Conservation (phyloP, 1,140 invertebrate genomes). For the Drosophila bifasciata region DNA sequence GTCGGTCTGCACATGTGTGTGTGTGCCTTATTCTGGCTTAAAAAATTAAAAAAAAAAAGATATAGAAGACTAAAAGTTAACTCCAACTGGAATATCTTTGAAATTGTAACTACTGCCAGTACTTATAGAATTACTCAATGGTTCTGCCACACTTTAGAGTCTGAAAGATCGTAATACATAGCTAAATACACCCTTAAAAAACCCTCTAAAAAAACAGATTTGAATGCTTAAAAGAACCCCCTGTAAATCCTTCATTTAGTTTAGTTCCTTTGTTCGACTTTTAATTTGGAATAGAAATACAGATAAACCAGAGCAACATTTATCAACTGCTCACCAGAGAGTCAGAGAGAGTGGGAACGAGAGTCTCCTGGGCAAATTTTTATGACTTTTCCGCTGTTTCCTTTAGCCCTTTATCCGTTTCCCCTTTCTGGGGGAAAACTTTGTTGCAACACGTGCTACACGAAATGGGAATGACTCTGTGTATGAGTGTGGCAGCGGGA, state of each 20-base stretch:
- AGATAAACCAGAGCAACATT: conserved; percentile 46
- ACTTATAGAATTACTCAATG: no score
- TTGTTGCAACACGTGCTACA: conserved; percentile 69
- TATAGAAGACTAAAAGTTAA: no score
- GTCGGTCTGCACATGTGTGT: conserved; percentile 28
- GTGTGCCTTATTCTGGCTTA: no score
- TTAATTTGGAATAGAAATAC: conserved; percentile 41
- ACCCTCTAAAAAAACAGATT: no score
- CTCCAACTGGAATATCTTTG: no score
- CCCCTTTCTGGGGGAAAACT: conserved; percentile 48
- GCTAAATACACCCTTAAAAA: no score
- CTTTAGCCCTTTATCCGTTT: conserved; percentile 11
- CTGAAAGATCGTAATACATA: no score
- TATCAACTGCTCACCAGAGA: conserved; percentile 69
- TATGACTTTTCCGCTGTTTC: conserved; percentile 68
- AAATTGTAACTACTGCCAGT: no score
- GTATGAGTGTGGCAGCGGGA: conserved; percentile 23
- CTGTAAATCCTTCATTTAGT: conserved; percentile 18
- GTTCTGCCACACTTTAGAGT: no score
- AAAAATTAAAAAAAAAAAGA: no score
- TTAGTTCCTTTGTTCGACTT: conserved; percentile 13
- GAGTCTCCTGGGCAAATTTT: conserved; percentile 61
- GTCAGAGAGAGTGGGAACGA: conserved; percentile 37
- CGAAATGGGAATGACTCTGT: not conserved
- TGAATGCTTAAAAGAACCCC: not conserved